Conservation (phyloP, 2,888 invertebrate genomes). For the Ptychoptera albimana region DNA sequence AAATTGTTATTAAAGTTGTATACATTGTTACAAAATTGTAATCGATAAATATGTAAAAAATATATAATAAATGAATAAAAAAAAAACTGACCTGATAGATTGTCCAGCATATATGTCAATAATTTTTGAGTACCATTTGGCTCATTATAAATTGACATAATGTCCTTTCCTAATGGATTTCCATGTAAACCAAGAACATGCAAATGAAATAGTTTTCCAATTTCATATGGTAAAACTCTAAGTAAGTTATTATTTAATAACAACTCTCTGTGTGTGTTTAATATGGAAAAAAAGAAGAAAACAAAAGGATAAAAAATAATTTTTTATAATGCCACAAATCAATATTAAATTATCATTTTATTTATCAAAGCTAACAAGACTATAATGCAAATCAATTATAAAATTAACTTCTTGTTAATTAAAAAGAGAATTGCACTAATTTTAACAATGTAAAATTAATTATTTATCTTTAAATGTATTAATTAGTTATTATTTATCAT, state of each 20-base stretch:
- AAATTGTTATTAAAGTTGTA: no score
- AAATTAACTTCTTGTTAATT: no score
- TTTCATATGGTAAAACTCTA: constrained; percentile 85
- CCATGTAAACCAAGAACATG: constrained; percentile 84
- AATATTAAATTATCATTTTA: no score
- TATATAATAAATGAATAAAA: background rate
- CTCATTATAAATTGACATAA: constrained; percentile 82
- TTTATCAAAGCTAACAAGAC: no score
- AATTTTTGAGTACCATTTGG: constrained; percentile 89
- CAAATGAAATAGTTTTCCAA: constrained; percentile 94
- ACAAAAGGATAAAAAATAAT: constrained; percentile 7
- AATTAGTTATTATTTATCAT: no score
- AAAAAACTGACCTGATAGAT: constrained; percentile 66
- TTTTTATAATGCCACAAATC: background rate
- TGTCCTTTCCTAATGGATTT: constrained; percentile 87
- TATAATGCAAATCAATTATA: no score
- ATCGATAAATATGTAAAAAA: no score
- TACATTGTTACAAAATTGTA: no score
- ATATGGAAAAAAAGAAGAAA: constrained; percentile 16
- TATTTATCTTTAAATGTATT: no score
- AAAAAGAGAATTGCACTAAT: no score
- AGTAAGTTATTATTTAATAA: constrained; percentile 88
- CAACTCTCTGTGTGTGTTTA: constrained; percentile 55
- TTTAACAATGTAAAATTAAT: no score
- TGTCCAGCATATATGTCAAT: constrained; percentile 87